These are phyloP conservation scores for Sclerurus mexicanus DNA, from an alignment of 2,113 vertebrate species.

Conservation along the genomic window DNA sequence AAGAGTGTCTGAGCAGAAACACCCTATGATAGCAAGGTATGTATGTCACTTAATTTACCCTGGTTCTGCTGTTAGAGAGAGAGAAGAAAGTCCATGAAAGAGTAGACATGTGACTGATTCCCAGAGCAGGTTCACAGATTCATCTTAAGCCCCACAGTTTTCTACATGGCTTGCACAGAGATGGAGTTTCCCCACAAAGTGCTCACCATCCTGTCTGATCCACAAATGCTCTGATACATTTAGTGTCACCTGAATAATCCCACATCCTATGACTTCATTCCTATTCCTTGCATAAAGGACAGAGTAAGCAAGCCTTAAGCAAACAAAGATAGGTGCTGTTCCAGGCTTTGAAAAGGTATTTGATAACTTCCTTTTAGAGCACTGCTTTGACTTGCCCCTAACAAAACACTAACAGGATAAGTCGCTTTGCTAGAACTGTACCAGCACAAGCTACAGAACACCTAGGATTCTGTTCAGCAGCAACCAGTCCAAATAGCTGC, in stretches of 20 bases:
- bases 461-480: background rate
- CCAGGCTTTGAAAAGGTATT: background rate
- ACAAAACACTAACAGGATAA: background rate
- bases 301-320: background rate
- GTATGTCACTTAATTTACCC: background rate
- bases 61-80: background rate
- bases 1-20: background rate
- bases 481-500: background rate
- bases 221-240: background rate
- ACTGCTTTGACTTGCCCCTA: background rate
- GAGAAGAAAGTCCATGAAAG: background rate
- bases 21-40: background rate
- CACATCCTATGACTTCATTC: background rate
- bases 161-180: fast-evolving
- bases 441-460: background rate
- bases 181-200: background rate
- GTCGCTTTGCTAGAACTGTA: background rate
- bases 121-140: background rate
- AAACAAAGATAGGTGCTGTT: background rate
- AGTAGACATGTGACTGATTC: background rate
- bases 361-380: background rate
- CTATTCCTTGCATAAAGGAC: background rate
- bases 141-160: background rate
- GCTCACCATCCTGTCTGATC: background rate
- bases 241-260: background rate